Evolutionary conservation across 2,888 invertebrate species (phyloP).

Genomic region (Aporophyla nigra): DNA sequence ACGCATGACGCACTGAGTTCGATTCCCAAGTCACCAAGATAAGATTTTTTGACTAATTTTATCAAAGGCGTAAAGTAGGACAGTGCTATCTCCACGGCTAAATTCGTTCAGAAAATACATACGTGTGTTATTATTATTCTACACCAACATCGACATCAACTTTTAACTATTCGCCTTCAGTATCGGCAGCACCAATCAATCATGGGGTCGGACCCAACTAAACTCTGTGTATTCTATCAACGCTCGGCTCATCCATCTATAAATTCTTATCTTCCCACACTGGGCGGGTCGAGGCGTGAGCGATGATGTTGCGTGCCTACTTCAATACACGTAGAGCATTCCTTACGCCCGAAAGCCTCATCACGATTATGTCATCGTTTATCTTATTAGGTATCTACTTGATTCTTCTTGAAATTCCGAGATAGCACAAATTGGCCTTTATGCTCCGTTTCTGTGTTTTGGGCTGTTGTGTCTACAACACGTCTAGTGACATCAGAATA

Average conservation of each 20-base stretch:
- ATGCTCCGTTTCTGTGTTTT: neutral
- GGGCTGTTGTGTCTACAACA: neutral
- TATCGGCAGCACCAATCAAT: slow-evolving; percentile 81
- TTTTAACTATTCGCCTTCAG: slow-evolving; percentile 78
- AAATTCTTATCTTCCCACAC: slow-evolving; percentile 86
- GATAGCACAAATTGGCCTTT: slow-evolving; percentile 15
- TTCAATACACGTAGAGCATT: slow-evolving; percentile 73
- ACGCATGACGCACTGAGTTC: neutral
- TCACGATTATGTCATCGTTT: slow-evolving; percentile 63
- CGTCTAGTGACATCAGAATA: neutral
- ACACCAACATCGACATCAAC: slow-evolving; percentile 49
- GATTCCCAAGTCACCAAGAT: neutral
- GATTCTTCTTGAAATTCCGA: slow-evolving; percentile 26
- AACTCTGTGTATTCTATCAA: slow-evolving; percentile 86
- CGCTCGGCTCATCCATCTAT: slow-evolving; percentile 84
- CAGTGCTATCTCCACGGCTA: neutral
- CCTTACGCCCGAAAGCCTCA: slow-evolving; percentile 56
- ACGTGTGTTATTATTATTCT: slow-evolving; percentile 14
- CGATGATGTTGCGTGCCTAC: slow-evolving; percentile 84
- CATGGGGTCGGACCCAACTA: slow-evolving; percentile 78
- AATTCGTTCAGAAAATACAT: neutral
- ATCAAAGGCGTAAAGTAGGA: neutral
- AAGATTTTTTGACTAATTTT: neutral
- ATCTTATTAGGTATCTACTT: slow-evolving; percentile 59
- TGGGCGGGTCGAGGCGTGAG: slow-evolving; percentile 81